Evolutionary conservation across 2,113 vertebrate genomes (phyloP).

Genomic region (Shinisaurus crocodilurus): DNA sequence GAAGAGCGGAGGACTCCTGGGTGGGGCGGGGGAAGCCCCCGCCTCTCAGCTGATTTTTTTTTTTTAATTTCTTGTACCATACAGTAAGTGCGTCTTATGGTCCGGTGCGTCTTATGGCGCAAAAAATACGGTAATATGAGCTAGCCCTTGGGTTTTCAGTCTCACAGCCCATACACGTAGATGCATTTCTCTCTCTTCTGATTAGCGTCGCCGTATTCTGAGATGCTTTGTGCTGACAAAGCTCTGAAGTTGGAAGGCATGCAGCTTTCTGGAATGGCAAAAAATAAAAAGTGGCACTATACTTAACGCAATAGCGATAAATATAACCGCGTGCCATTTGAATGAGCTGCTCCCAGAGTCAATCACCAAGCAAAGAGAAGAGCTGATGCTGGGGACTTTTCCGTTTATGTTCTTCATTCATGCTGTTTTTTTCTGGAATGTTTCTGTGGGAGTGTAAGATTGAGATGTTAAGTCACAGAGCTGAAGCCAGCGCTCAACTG

Average conservation of each 20-base stretch:
- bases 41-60: no score
- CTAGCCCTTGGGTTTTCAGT: no score
- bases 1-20: no score
- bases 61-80: no score
- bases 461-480: background rate
- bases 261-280: conserved; percentile 3
- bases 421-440: background rate
- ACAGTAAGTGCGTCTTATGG: no score
- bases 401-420: background rate
- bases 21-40: no score
- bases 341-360: background rate
- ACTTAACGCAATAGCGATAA: background rate
- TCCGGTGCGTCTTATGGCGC: no score
- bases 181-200: background rate
- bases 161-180: background rate
- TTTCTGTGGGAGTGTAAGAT: background rate
- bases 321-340: background rate
- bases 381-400: background rate
- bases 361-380: background rate
- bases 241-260: background rate
- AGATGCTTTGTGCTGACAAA: background rate
- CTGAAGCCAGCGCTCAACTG: background rate
- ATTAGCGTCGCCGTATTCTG: background rate
- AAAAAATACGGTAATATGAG: no score
- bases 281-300: background rate